Percentiles rank a stretch among this genome's conserved stretches.
phyloP scores from a whole-genome alignment of 92 coral and sea anemone species.

The Porites rus region DNA sequence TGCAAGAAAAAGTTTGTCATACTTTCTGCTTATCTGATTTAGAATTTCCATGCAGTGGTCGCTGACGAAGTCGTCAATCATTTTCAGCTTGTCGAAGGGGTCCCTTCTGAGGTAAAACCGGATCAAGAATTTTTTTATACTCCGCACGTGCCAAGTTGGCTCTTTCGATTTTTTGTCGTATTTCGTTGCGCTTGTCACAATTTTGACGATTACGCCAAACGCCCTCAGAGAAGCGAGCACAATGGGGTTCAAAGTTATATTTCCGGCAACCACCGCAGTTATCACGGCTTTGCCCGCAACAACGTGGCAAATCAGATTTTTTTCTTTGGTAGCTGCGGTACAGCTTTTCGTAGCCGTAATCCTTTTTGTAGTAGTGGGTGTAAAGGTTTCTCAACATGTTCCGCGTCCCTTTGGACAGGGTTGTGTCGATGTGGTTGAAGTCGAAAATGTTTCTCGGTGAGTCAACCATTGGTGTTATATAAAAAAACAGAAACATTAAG shows the following conservation, averaged over 20 bases:
- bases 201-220: neutral
- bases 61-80: conserved; percentile 3
- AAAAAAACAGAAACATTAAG: too few species aligned
- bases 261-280: neutral
- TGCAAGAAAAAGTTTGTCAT: conserved; percentile 1
- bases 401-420: neutral
- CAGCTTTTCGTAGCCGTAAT: neutral
- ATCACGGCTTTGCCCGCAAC: neutral
- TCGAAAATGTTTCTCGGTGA: neutral
- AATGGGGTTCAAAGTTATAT: neutral
- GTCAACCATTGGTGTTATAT: too few species aligned
- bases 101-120: neutral
- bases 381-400: neutral
- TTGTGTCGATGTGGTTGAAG: conserved; percentile 1
- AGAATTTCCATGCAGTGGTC: conserved; percentile 12
- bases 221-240: neutral
- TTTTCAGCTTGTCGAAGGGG: neutral
- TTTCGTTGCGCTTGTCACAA: neutral
- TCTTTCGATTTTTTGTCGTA: neutral
- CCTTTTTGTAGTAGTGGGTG: neutral
- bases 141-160: neutral
- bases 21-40: neutral
- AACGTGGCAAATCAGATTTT: neutral
- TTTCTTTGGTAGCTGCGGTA: neutral
- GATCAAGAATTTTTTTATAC: neutral